Evolutionary conservation across 2,888 invertebrate species (phyloP).

Genomic region (Mylabris sibirica): DNA sequence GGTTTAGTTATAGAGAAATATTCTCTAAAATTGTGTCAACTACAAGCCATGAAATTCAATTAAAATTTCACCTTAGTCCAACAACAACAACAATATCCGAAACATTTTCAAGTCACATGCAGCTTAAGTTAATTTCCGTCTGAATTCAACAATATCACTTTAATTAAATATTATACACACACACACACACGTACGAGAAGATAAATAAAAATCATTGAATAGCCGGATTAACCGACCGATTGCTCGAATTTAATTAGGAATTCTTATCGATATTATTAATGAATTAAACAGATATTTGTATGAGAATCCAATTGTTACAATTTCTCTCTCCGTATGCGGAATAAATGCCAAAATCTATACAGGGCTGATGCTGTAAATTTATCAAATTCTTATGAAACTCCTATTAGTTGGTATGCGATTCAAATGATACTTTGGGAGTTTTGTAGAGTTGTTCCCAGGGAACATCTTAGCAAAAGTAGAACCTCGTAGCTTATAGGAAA

Average conservation of each 20-base stretch:
- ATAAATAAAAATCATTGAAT: background rate
- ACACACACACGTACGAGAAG: background rate
- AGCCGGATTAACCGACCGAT: background rate
- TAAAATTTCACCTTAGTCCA: background rate
- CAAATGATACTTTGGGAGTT: no score
- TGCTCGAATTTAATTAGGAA: background rate
- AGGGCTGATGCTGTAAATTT: no score
- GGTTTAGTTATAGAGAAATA: background rate
- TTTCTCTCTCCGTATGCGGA: background rate
- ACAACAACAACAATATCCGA: background rate
- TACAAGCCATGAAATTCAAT: background rate
- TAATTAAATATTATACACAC: background rate
- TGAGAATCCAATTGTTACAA: no score
- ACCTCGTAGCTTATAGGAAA: no score
- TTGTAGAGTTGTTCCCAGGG: no score
- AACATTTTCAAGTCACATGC: conserved; percentile 5
- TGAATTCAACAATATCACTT: background rate
- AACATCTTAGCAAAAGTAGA: no score
- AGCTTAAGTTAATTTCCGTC: conserved; percentile 2
- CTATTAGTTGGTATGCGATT: no score
- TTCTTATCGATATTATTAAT: background rate
- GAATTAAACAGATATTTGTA: background rate
- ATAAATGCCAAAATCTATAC: background rate
- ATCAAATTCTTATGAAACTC: no score
- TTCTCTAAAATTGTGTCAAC: background rate